Conservation (phyloP, 2,113 vertebrate genomes). For the Raja brachyura region DNA sequence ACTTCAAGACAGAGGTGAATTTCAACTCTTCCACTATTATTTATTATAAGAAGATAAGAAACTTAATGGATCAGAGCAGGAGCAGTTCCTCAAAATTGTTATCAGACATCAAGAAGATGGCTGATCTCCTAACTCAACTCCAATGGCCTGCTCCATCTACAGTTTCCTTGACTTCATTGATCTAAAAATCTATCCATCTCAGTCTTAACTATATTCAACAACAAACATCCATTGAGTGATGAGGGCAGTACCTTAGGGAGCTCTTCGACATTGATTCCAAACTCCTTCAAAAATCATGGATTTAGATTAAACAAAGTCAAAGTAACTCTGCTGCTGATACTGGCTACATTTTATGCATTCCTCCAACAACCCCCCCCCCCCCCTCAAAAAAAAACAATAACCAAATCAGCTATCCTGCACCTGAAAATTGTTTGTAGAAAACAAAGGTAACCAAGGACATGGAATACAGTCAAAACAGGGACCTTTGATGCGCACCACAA, state of each 20-base stretch:
- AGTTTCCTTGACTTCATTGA: too few relatives aligned
- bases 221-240: too few relatives aligned
- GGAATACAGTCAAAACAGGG: background rate
- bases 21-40: background rate
- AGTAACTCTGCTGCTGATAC: background rate
- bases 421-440: background rate
- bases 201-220: too few relatives aligned
- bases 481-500: background rate
- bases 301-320: background rate
- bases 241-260: background rate
- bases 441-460: background rate
- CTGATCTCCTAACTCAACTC: too few relatives aligned
- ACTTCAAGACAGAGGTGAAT: background rate
- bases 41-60: background rate
- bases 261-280: background rate
- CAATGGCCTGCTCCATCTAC: too few relatives aligned
- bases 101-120: too few relatives aligned
- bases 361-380: background rate
- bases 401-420: background rate
- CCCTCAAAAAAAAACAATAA: too few relatives aligned
- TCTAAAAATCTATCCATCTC: too few relatives aligned
- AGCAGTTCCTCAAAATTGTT: too few relatives aligned
- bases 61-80: too few relatives aligned
- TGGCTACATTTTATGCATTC: background rate
- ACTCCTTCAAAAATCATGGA: background rate